These are phyloP conservation scores for Bujurquina vittata DNA, from an alignment of 2,113 vertebrate species.

Conservation along the genomic window DNA sequence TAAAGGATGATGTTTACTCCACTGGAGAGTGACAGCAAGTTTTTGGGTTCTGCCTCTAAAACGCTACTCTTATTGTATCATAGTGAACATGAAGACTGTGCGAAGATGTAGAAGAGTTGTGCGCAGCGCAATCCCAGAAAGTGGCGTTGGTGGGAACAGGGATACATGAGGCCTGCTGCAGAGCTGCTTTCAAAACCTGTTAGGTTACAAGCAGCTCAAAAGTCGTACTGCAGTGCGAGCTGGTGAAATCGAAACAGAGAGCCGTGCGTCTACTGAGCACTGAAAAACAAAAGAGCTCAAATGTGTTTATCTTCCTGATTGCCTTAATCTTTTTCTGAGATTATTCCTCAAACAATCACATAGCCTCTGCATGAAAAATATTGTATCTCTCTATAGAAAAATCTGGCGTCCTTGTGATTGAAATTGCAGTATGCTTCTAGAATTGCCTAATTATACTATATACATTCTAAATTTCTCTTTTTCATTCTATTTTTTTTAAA, in stretches of 20 bases:
- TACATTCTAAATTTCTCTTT: neutral
- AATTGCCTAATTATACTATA: neutral
- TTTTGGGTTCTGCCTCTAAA: conserved; percentile 43
- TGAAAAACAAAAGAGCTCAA: neutral
- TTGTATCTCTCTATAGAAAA: neutral
- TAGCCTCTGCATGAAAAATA: neutral
- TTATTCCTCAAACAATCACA: neutral
- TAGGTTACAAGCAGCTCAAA: conserved; percentile 45
- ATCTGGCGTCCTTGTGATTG: neutral
- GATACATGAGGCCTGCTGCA: conserved; percentile 57
- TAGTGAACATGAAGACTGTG: conserved; percentile 58
- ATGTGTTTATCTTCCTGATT: neutral
- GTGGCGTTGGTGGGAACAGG: conserved; percentile 34
- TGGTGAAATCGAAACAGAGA: conserved; percentile 45
- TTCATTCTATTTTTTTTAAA: neutral
- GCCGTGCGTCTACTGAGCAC: neutral
- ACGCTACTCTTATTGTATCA: conserved; percentile 53
- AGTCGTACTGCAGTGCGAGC: conserved; percentile 16
- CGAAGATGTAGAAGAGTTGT: conserved; percentile 17
- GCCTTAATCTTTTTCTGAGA: neutral
- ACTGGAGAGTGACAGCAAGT: conserved; percentile 60
- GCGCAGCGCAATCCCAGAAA: conserved; percentile 36
- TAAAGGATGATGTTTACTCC: conserved; percentile 70
- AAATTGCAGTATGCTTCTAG: neutral
- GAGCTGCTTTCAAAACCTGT: conserved; percentile 54